phyloP scores from a whole-genome alignment of 2,888 invertebrate species.

The Melolontha melolontha region DNA sequence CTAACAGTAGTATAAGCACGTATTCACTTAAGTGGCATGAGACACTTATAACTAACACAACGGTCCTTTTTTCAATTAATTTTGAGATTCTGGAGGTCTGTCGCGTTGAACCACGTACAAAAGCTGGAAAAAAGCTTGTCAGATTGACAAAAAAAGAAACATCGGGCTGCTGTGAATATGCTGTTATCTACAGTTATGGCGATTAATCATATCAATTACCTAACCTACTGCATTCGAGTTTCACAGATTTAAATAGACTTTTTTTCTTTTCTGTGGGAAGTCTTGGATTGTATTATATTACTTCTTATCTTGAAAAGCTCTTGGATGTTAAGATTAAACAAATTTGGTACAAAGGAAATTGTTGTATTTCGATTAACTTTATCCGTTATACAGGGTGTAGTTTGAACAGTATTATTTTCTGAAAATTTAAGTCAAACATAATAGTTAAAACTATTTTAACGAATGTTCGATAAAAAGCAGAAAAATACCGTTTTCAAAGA shows the following conservation, averaged over 20 bases:
- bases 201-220: conserved; percentile 30
- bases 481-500: no score
- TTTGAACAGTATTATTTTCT: no score
- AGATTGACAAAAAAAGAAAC: conserved; percentile 16
- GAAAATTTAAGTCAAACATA: no score
- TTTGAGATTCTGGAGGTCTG: conserved; percentile 18
- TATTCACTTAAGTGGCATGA: conserved; percentile 25
- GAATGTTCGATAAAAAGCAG: no score
- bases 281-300: conserved; percentile 4
- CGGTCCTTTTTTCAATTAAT: conserved; percentile 21
- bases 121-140: conserved; percentile 13
- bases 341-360: no score
- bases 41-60: conserved; percentile 26
- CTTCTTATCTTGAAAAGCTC: conserved; percentile 8
- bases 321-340: no score
- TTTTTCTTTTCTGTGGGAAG: background rate
- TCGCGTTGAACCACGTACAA: background rate
- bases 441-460: no score
- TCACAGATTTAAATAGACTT: conserved; percentile 14
- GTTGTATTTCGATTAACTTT: no score
- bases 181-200: conserved; percentile 10
- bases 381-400: no score
- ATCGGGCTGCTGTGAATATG: conserved; percentile 4
- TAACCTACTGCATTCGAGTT: conserved; percentile 2
- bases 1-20: conserved; percentile 20